A percentile compares a stretch with the other conserved stretches of the same genome.
Conservation (phyloP, 2,797 vertebrate species). For the Mastacembelus armatus region DNA sequence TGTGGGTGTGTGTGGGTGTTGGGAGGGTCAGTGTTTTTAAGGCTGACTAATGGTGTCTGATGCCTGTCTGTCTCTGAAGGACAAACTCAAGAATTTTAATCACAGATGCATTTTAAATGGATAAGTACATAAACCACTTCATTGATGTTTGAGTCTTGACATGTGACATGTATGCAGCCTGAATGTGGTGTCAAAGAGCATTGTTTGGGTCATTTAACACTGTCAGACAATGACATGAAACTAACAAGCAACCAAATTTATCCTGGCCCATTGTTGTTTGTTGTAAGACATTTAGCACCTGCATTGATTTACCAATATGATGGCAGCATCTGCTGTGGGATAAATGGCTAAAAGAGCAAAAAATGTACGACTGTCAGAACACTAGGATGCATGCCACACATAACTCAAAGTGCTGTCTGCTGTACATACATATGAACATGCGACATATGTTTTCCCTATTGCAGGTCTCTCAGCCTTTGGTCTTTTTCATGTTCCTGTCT, state of each 20-base stretch:
- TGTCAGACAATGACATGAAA: slow-evolving; percentile 38
- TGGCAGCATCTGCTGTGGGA: slow-evolving; percentile 37
- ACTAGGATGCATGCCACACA: slow-evolving; percentile 37
- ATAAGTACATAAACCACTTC: slow-evolving; percentile 3
- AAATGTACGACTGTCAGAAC: slow-evolving; percentile 30
- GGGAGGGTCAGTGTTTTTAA: slow-evolving; percentile 41
- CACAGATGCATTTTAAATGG: slow-evolving; percentile 12
- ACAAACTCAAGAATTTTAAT: slow-evolving; percentile 36
- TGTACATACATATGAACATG: slow-evolving; percentile 39
- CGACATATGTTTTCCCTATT: slow-evolving; percentile 55
- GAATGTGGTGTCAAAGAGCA: slow-evolving; percentile 39
- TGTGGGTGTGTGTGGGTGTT: too few species aligned
- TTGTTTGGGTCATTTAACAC: slow-evolving; percentile 36
- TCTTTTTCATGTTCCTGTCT: slow-evolving; percentile 70
- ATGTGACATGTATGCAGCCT: not conserved
- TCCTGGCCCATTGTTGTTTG: slow-evolving; percentile 40
- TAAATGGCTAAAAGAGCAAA: slow-evolving; percentile 26
- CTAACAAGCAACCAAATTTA: slow-evolving; percentile 19
- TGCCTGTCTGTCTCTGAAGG: slow-evolving; percentile 40
- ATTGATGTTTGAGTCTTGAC: slow-evolving; percentile 27
- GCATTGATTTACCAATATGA: slow-evolving; percentile 58
- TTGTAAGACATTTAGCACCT: slow-evolving; percentile 53
- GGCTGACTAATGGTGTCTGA: slow-evolving; percentile 53
- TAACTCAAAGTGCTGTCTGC: slow-evolving; percentile 32
- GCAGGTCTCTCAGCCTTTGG: slow-evolving; percentile 52